These are phyloP conservation scores for Mungos mungo DNA, from an alignment of 2,113 vertebrate species.

Conservation along the genomic window DNA sequence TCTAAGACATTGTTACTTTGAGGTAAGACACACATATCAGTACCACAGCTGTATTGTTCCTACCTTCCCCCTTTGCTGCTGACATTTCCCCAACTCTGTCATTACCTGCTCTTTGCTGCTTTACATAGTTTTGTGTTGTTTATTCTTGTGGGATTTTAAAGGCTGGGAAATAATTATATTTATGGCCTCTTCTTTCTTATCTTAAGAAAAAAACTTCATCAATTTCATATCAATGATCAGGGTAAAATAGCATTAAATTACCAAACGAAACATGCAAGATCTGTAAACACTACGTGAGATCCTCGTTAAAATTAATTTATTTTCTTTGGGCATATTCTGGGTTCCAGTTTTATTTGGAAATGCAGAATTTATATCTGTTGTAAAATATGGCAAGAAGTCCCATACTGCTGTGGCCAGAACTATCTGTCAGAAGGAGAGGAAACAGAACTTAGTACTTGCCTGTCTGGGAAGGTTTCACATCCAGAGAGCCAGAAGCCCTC, in stretches of 20 bases:
- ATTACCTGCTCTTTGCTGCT: background rate
- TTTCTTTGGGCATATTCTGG: constrained; percentile 28
- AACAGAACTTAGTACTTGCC: background rate
- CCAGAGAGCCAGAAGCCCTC: background rate
- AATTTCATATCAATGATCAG: constrained; percentile 1
- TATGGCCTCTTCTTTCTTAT: background rate
- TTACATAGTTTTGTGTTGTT: background rate
- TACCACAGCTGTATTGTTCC: background rate
- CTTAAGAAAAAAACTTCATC: background rate
- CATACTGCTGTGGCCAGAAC: background rate
- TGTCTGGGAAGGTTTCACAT: background rate
- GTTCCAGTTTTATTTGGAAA: constrained; percentile 55
- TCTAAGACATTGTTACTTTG: background rate
- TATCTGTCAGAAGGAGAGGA: background rate
- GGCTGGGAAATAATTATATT: background rate
- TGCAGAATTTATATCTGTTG: constrained; percentile 39
- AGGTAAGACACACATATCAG: background rate
- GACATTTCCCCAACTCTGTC: background rate
- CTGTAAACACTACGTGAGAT: constrained; percentile 24
- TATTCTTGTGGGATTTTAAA: constrained; percentile 5
- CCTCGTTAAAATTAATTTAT: constrained; percentile 56
- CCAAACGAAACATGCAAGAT: constrained; percentile 3
- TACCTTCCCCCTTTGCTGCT: background rate
- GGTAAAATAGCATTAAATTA: constrained; percentile 51
- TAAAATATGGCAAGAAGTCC: constrained; percentile 51